Evolutionary conservation across 1,140 invertebrate genomes (phyloP).

Genomic region (Cydia amplana): DNA sequence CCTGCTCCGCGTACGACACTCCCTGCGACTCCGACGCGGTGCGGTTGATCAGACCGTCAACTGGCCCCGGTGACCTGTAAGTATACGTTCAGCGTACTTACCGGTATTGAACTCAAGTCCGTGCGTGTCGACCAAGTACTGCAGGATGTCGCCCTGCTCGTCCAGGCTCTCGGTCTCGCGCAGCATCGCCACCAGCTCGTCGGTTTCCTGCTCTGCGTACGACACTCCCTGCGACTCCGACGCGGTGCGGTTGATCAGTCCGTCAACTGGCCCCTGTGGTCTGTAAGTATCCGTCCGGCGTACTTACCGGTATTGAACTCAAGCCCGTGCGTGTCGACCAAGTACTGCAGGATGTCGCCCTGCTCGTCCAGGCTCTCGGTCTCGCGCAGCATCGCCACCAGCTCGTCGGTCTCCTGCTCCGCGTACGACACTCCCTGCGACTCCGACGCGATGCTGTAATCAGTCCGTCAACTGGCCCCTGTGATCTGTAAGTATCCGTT

Average conservation of each 20-base stretch:
- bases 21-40: slow-evolving; percentile 78
- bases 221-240: slow-evolving; percentile 80
- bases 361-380: slow-evolving; percentile 97
- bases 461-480: slow-evolving; percentile 72
- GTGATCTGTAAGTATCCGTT: no score
- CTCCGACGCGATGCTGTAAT: slow-evolving; percentile 72
- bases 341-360: slow-evolving; percentile 98
- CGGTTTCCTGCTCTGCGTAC: slow-evolving; percentile 93
- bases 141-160: slow-evolving; percentile 98
- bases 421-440: slow-evolving; percentile 84
- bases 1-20: slow-evolving; percentile 88
- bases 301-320: slow-evolving; percentile 88
- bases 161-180: slow-evolving; percentile 95
- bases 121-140: slow-evolving; percentile 95
- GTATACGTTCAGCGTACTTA: slow-evolving; percentile 52
- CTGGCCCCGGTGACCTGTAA: no score
- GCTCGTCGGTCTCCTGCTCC: slow-evolving; percentile 94
- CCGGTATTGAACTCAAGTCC: slow-evolving; percentile 91
- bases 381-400: slow-evolving; percentile 94
- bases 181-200: slow-evolving; percentile 95
- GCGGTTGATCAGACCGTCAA: slow-evolving; percentile 79
- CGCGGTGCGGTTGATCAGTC: slow-evolving; percentile 80
- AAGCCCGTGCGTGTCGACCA: slow-evolving; percentile 92
- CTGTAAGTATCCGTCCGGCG: no score
- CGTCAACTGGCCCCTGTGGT: not conserved